Conservation (phyloP, 2,888 invertebrate species). For the Pachliopta kotzebuea region DNA sequence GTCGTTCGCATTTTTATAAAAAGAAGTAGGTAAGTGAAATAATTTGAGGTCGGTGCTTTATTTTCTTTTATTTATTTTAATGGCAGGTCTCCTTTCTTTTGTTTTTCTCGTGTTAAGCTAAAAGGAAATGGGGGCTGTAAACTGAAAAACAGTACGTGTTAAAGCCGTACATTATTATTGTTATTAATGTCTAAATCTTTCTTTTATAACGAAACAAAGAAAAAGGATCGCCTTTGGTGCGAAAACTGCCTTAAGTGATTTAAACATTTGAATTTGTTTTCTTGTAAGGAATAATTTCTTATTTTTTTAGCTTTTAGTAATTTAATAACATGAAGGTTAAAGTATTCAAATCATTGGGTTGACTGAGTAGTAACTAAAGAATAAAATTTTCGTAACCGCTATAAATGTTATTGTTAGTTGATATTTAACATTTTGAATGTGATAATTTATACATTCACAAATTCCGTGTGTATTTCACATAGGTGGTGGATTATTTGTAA, state of each 20-base stretch:
- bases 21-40: constrained; percentile 80
- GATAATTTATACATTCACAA: constrained; percentile 30
- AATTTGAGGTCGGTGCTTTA: constrained; percentile 75
- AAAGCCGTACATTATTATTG: constrained; percentile 59
- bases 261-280: constrained; percentile 36
- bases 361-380: background rate
- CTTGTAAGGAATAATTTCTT: constrained; percentile 37
- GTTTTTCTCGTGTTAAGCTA: constrained; percentile 58
- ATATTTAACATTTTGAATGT: constrained; percentile 35
- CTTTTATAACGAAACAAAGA: constrained; percentile 51
- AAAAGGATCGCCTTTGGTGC: constrained; percentile 59
- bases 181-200: constrained; percentile 58
- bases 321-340: constrained; percentile 36
- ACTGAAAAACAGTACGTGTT: constrained; percentile 62
- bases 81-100: constrained; percentile 74
- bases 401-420: constrained; percentile 48
- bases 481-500: constrained; percentile 37
- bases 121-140: constrained; percentile 57
- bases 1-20: constrained; percentile 80
- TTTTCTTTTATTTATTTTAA: constrained; percentile 80
- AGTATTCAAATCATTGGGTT: background rate
- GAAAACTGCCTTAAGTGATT: constrained; percentile 48
- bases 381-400: constrained; percentile 24
- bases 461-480: constrained; percentile 8
- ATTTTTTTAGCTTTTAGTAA: constrained; percentile 55